Evolutionary conservation across 2,797 vertebrate species (phyloP).

Genomic region (Cichlasoma orientale): DNA sequence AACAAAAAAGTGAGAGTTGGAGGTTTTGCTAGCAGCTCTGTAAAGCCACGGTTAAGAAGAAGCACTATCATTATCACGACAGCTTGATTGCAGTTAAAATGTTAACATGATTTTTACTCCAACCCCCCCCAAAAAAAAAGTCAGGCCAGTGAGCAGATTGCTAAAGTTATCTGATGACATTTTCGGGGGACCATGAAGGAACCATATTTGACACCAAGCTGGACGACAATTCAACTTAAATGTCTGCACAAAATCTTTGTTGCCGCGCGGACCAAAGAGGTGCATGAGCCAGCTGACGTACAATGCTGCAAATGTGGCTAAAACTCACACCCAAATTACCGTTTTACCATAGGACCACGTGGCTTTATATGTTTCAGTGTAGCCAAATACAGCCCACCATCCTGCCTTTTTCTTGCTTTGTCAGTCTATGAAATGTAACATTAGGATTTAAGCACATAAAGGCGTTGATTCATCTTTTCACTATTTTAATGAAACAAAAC

Average conservation of each 20-base stretch:
- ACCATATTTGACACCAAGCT: background rate
- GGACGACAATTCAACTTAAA: background rate
- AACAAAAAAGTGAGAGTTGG: conserved; percentile 8
- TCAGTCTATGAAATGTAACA: background rate
- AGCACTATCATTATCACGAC: conserved; percentile 1
- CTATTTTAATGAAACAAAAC: background rate
- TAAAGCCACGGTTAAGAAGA: background rate
- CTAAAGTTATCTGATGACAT: background rate
- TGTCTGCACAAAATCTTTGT: background rate
- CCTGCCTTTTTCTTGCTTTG: background rate
- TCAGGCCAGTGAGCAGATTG: background rate
- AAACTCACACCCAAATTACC: background rate
- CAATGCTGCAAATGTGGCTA: background rate
- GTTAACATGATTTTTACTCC: background rate
- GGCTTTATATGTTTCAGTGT: background rate
- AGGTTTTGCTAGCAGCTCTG: conserved; percentile 8
- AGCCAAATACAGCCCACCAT: background rate
- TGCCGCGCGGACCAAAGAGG: background rate
- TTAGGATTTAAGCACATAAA: background rate
- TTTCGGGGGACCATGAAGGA: background rate
- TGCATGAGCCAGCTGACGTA: background rate
- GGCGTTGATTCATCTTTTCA: background rate
- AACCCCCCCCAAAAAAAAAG: background rate
- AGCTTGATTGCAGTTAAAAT: background rate
- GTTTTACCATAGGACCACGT: background rate